Evolutionary conservation across 2,888 invertebrate genomes (phyloP), one percentile per base, ranked within the genome.

Genomic region (Macaria liturata): DNA sequence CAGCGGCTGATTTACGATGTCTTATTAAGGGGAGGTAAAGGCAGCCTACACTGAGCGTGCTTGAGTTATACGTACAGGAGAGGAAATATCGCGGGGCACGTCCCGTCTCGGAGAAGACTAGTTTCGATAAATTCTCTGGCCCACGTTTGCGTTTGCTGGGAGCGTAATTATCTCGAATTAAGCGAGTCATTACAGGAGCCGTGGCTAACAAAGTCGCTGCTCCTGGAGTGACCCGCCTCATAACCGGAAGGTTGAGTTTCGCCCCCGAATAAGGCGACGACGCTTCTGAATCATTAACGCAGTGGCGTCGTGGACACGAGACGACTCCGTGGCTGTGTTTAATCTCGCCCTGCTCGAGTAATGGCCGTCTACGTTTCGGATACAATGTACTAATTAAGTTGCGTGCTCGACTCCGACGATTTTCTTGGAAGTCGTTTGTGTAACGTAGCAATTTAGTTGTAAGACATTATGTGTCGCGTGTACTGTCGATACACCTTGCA

Each of bases 121-220:
- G 78, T 76, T 75, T 70, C 77, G 72, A 86, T 85, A 86, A 84
- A 83, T 84, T 81, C 75, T 75, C 67, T 71, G 68, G 79, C 76
- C 77, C 79, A 83, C 83, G 82, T 86, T 83, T 81, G 75, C 76
- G 76, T 80, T 82, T 78, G 74, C 75, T 81, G 74, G 80, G 71
- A 82, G 80, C 77, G 79, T 86, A 85, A 89, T 89, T 89, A 89
- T 88, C 80, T 85, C 83, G 82, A 86, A 88, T 88, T 88, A 86
- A 87, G 81, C 84, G 81, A 84, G 83, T 87, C 84, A 83, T 86
- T 88, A 87, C 81, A 80, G 82, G 70, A 78, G 79, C 76, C 72
- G 67, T 66, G 76, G 75, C 80, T 88, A 88, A 86, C 84, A 85
- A 87, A 87, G 83, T 80, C 77, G 72, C 75, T 74, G 76, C 73